phyloP scores from a whole-genome alignment of 1,140 invertebrate genomes.

The Cotesia chilonis region DNA sequence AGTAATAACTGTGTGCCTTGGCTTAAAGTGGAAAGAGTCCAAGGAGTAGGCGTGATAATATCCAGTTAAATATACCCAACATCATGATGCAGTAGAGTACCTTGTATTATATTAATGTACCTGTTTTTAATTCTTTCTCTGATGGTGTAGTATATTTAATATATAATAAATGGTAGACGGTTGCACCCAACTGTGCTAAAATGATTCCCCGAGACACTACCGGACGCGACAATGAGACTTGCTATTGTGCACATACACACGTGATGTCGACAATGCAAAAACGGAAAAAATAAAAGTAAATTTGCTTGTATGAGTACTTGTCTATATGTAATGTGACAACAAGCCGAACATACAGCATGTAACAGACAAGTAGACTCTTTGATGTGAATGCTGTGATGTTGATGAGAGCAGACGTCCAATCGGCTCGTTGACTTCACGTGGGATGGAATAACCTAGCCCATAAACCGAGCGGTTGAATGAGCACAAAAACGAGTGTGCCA shows the following conservation, averaged over 20 bases:
- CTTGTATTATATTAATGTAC: slow-evolving; percentile 12
- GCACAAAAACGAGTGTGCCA: slow-evolving; percentile 5
- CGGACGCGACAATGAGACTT: slow-evolving; percentile 12
- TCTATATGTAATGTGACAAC: background rate
- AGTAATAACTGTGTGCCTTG: slow-evolving; percentile 3
- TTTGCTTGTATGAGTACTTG: too few relatives aligned
- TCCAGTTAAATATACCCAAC: background rate
- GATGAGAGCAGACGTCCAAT: slow-evolving; percentile 15
- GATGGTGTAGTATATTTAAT: background rate
- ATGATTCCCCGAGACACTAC: slow-evolving; percentile 10
- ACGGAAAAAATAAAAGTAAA: too few relatives aligned
- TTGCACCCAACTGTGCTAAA: slow-evolving; percentile 7
- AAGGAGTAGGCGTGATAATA: slow-evolving; percentile 23
- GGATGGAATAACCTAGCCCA: slow-evolving; percentile 8
- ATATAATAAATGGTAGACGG: too few relatives aligned
- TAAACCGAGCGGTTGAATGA: slow-evolving; percentile 13
- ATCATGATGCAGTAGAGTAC: too few relatives aligned
- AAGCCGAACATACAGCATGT: background rate
- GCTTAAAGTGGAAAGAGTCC: background rate
- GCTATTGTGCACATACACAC: background rate
- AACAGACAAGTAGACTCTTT: background rate
- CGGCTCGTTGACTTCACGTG: slow-evolving; percentile 18
- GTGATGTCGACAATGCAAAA: slow-evolving; percentile 1
- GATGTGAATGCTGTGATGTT: slow-evolving; percentile 9
- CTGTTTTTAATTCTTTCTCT: slow-evolving; percentile 12